These are phyloP conservation scores for Styela plicata DNA, from an alignment of 23 tunicate genomes.

Conservation along the genomic window DNA sequence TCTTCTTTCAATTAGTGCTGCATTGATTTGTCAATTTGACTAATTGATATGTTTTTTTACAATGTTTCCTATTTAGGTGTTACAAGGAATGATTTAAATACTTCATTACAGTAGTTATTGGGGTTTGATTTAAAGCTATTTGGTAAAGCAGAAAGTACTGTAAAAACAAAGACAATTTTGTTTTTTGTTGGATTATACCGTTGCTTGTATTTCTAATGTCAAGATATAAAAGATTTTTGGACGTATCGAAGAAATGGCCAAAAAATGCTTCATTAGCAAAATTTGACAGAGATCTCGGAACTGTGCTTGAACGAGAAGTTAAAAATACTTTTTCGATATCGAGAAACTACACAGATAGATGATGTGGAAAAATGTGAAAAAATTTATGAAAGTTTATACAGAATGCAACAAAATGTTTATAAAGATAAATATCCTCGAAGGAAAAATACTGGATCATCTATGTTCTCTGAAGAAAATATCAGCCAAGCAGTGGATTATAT, in stretches of 20 bases:
- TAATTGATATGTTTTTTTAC: not conserved
- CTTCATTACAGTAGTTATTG: no score
- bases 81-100: no score
- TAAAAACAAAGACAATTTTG: no score
- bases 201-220: constrained; percentile 3
- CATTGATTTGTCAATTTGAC: not conserved
- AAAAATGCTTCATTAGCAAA: not conserved
- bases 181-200: no score
- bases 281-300: constrained; percentile 9
- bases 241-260: constrained; percentile 19
- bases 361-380: constrained; percentile 9
- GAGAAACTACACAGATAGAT: constrained; percentile 3
- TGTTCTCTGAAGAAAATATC: not conserved
- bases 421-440: constrained; percentile 4
- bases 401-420: constrained; percentile 5
- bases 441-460: not conserved
- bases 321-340: not conserved
- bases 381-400: constrained; percentile 15
- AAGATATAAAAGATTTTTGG: constrained; percentile 10
- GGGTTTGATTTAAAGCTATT: no score
- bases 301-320: constrained; percentile 1
- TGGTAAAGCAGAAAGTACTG: no score
- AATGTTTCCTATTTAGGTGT: no score
- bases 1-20: not conserved
- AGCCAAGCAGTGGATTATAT: constrained; percentile 9